Evolutionary conservation across 1,140 invertebrate genomes (phyloP).

Genomic region (Drosophila repletoides): DNA sequence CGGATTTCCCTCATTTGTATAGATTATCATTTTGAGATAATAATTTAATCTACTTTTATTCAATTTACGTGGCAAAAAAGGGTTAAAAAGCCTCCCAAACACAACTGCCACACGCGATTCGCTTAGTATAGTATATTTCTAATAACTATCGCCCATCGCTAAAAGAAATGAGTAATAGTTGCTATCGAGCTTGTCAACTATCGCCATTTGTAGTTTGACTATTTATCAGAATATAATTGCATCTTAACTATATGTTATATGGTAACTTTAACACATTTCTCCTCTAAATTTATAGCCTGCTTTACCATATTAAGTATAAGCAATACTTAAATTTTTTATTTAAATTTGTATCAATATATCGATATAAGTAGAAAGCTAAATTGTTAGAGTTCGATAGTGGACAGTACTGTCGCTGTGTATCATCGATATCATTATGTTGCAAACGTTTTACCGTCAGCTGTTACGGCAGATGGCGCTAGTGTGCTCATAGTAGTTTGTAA

Average conservation of each 20-base stretch:
- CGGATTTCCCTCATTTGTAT: conserved; percentile 88
- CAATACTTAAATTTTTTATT: too few species aligned
- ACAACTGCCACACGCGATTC: conserved; percentile 15
- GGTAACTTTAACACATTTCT: too few species aligned
- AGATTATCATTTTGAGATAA: conserved; percentile 84
- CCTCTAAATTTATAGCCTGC: too few species aligned
- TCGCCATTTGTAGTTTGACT: too few species aligned
- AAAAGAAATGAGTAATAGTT: neutral
- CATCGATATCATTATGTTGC: neutral
- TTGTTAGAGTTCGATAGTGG: too few species aligned
- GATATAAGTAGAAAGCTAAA: too few species aligned
- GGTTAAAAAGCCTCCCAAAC: conserved; percentile 22
- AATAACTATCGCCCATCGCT: conserved; percentile 14
- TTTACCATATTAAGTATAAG: too few species aligned
- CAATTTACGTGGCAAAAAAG: conserved; percentile 74
- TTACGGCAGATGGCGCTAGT: conserved; percentile 11
- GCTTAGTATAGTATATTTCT: conserved; percentile 11
- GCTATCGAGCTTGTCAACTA: too few species aligned
- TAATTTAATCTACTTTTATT: conserved; percentile 26
- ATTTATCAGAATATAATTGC: too few species aligned
- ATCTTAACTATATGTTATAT: too few species aligned
- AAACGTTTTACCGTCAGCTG: conserved; percentile 15
- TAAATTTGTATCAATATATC: neutral
- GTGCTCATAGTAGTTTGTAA: neutral
- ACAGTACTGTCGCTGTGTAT: too few species aligned